Evolutionary conservation across 2,113 vertebrate genomes (phyloP), one percentile per base, ranked within the genome.

Genomic region (Catagonus wagneri): DNA sequence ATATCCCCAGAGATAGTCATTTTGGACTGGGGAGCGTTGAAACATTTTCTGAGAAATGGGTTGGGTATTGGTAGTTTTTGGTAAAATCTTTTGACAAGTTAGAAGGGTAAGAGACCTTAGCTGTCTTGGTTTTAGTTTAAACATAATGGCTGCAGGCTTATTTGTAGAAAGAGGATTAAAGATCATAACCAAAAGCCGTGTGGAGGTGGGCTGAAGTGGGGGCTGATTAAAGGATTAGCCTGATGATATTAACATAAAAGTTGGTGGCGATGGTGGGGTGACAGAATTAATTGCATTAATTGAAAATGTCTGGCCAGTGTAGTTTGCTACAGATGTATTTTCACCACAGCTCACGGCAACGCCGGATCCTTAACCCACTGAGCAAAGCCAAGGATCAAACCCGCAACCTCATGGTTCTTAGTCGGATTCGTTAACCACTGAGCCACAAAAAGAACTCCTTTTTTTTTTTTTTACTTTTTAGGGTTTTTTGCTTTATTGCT

Each of bases 171-270:
- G 19, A 94, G 25, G 36, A 74, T 91, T 66, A 17, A 29, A 63
- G 94, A 85, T 27, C 34, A 60, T 72, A 94, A 90, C 29, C 14
- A 32, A 34, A 88, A 74, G 10, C 17, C 1, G 36, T 34, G 17
- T 50, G 56, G 76, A 34, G 17, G 44, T 25, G 25, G 74, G 16
- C 19, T 66, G 36, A 69, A 34, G 69, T 58, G 44, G n/a, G 39
- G 66, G 66, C 56, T 95, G 92, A 87, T 93, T 75, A 84, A 50
- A 56, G 34, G 39, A 74, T 83, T 91, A 85, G 81, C 39, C 81
- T 56, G 72, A 90, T 92, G 84, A 90, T 32, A 66, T 63, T 93
- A 72, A 69, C 36, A 84, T 56, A 60, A 80, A 90, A 68, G 39
- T n/a, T 80, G 58, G 10, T 61, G 12, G n/a, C 16, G 44, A 25